Evolutionary conservation across 2,113 vertebrate genomes (phyloP).

Genomic region (Cranoglanis bouderius): DNA sequence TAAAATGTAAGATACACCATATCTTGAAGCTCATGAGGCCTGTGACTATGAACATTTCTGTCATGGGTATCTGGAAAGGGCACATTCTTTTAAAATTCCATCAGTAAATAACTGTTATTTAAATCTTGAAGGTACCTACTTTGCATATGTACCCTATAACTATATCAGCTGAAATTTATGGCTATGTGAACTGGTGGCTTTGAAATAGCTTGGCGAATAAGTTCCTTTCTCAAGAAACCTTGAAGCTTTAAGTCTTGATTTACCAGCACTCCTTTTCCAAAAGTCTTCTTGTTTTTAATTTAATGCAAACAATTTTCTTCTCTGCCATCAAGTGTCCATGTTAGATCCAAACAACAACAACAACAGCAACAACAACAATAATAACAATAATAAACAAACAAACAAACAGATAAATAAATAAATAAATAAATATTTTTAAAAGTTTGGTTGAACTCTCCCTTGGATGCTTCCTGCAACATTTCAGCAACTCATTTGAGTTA

Average conservation of each 20-base stretch:
- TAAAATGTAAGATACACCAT: not conserved
- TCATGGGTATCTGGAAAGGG: not conserved
- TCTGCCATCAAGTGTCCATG: not conserved
- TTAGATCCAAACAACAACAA: too few relatives aligned
- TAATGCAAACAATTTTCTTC: not conserved
- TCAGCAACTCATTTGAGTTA: not conserved
- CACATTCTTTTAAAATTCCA: not conserved
- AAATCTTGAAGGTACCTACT: too few relatives aligned
- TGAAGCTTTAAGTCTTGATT: not conserved
- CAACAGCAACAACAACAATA: too few relatives aligned
- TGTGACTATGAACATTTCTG: not conserved
- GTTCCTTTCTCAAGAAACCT: too few relatives aligned
- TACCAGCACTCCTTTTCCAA: not conserved
- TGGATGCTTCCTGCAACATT: not conserved
- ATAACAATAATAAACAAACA: too few relatives aligned
- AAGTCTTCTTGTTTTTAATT: not conserved
- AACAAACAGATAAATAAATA: too few relatives aligned
- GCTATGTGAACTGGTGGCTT: too few relatives aligned
- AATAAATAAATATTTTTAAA: too few relatives aligned
- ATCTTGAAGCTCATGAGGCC: too few relatives aligned
- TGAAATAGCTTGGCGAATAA: too few relatives aligned
- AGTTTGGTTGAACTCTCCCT: not conserved
- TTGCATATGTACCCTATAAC: too few relatives aligned
- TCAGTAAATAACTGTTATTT: not conserved
- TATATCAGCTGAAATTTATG: too few relatives aligned